Evolutionary conservation across 1,140 invertebrate genomes (phyloP).

Genomic region (Nephotettix cincticeps): DNA sequence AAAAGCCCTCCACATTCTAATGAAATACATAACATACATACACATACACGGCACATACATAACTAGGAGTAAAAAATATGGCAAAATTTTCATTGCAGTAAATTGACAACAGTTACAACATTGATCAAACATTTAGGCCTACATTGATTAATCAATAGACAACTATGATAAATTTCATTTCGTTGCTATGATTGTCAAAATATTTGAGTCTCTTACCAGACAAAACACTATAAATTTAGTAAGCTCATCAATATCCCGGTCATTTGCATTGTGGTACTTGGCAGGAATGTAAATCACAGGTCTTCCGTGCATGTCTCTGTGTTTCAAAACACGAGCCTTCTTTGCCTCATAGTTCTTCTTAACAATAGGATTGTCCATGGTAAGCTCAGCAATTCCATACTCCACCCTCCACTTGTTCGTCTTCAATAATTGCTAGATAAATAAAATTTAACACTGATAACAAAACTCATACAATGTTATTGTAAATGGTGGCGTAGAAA

Average conservation of each 20-base stretch:
- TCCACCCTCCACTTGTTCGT: conserved; percentile 75
- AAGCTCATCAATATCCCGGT: conserved; percentile 69
- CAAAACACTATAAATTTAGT: conserved; percentile 75
- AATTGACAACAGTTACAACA: not conserved
- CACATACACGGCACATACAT: no score
- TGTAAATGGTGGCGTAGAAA: no score
- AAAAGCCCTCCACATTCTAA: no score
- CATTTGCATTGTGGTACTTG: conserved; percentile 69
- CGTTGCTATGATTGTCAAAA: no score
- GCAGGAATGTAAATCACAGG: conserved; percentile 75
- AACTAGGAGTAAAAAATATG: no score
- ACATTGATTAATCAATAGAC: not conserved
- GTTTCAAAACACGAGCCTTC: conserved; percentile 65
- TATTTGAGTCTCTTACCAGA: conserved; percentile 54
- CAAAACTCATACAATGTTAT: no score
- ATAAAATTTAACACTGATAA: conserved; percentile 1
- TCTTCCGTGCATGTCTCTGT: conserved; percentile 66
- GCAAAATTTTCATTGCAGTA: no score
- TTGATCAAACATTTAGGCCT: not conserved
- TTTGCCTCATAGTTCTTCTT: conserved; percentile 57
- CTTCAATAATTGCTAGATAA: conserved; percentile 63
- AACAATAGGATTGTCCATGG: conserved; percentile 57
- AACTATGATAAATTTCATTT: not conserved
- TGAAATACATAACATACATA: no score
- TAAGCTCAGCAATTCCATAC: conserved; percentile 61